phyloP scores from a whole-genome alignment of 2,113 vertebrate species.

The Rattus rattus region DNA sequence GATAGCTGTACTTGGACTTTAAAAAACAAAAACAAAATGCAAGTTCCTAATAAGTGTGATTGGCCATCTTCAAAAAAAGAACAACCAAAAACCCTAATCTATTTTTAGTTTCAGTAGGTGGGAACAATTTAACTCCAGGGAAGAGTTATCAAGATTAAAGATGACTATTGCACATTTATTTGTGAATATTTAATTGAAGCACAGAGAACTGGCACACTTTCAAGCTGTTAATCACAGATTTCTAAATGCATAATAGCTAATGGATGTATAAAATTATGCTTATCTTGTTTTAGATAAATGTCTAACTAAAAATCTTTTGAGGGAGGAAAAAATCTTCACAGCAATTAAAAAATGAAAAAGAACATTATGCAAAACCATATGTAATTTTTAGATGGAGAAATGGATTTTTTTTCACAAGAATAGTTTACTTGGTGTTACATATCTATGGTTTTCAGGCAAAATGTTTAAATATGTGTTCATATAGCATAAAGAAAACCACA shows the following conservation, averaged over 20 bases:
- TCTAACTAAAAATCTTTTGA: constrained; percentile 76
- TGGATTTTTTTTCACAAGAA: background rate
- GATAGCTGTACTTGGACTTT: constrained; percentile 22
- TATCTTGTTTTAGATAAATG: constrained; percentile 77
- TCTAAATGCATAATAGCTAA: constrained; percentile 76
- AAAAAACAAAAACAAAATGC: constrained; percentile 32
- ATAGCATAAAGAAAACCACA: background rate
- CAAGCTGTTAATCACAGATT: constrained; percentile 72
- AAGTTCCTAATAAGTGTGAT: background rate
- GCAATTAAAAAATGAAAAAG: constrained; percentile 59
- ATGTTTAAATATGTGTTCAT: constrained; percentile 19
- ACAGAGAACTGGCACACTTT: constrained; percentile 75
- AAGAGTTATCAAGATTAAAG: constrained; percentile 72
- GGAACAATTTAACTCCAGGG: constrained; percentile 65
- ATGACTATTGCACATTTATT: constrained; percentile 69
- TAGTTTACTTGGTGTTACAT: background rate
- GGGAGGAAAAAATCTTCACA: constrained; percentile 30
- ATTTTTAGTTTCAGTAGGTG: constrained; percentile 68
- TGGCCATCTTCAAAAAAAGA: constrained; percentile 26
- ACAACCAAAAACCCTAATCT: background rate
- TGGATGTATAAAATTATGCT: constrained; percentile 72
- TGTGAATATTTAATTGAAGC: constrained; percentile 72
- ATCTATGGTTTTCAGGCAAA: background rate
- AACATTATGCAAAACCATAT: constrained; percentile 40
- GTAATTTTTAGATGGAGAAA: constrained; percentile 47